Base-by-base conservation (phyloP, 2,113 vertebrate species). In the Uria aalge region DNA sequence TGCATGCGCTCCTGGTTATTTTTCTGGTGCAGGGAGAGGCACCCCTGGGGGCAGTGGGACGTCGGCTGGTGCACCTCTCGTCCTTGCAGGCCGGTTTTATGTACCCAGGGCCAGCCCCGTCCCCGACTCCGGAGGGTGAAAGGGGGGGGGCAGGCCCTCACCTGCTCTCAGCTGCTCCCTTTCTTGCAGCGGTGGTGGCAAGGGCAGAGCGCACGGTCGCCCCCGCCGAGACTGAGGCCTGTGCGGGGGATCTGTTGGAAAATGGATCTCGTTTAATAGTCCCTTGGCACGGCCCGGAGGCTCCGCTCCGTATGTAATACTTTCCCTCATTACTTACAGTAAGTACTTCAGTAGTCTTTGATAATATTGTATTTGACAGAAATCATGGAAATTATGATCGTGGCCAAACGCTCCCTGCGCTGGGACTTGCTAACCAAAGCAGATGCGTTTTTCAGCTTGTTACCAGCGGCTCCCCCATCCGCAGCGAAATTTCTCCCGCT, bases 341-440 rank as follows among this genome's bases (percentile, higher is more conserved):
- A 96, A 96, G 93, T 97, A 85, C 55, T 83, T 91, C 96, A 72
- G 63, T 93, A 94, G 67, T 85, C 29, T 93, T 40, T n/a, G 87
- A 90, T 92, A 87, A 63, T 36, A 91, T 50, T 85, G 52, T 71
- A 81, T 97, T 96, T 97, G 95, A 96, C 94, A 97, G 96, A 93
- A 97, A 93, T 91, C 69, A 57, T 79, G 91, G 94, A 95, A 97
- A 95, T 94, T 71, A 88, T 55, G 88, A 85, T 94, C 62, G 9
- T 88, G 88, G 92, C 88, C 96, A 97, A 95, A 94, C 41, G 47
- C 60, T 93, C 30, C 47, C 45, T 66, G 77, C 57, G 26, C 59
- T 74, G 47, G 50, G 68, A 79, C 85, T 93, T 62, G 64, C 88
- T 93, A 96, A 91, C 90, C 79, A 72, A 79, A 86, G 48, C 82